Evolutionary conservation across 2,113 vertebrate genomes (phyloP).

Genomic region (Mustela nigripes): DNA sequence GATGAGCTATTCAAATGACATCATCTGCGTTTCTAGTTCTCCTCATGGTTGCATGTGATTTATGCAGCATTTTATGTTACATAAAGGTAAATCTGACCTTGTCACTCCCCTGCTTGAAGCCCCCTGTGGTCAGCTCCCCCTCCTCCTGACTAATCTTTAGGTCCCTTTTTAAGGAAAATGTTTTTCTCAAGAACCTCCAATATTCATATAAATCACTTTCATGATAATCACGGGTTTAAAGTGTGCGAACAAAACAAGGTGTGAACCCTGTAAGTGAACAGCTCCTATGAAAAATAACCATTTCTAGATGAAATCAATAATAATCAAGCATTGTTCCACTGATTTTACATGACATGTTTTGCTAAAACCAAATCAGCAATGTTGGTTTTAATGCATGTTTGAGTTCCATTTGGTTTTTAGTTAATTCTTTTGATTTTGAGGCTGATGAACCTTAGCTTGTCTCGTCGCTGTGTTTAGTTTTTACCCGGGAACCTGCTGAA

Average conservation of each 20-base stretch:
- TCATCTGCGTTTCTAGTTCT: rapidly evolving
- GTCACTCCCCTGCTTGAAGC: not conserved
- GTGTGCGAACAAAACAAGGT: not conserved
- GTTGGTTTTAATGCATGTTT: rapidly evolving
- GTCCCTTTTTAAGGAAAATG: not conserved
- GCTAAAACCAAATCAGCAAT: too few species aligned
- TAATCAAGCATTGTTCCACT: rapidly evolving
- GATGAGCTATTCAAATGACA: not conserved
- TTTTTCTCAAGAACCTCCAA: not conserved
- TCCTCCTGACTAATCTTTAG: not conserved
- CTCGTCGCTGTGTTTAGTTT: not conserved
- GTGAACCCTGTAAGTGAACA: not conserved
- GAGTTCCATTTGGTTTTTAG: not conserved
- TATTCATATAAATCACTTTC: not conserved
- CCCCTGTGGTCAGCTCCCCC: not conserved
- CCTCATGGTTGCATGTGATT: rapidly evolving
- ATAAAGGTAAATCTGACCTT: rapidly evolving
- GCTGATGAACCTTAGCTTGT: not conserved
- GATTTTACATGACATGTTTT: not conserved
- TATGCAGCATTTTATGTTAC: rapidly evolving
- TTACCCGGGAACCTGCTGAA: rapidly evolving
- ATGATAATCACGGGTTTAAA: not conserved
- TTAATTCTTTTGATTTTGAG: not conserved
- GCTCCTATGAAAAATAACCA: not conserved
- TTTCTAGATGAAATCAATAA: too few species aligned